Evolutionary conservation across 2,888 invertebrate species (phyloP).

Genomic region (Pollenia griseotomentosa): DNA sequence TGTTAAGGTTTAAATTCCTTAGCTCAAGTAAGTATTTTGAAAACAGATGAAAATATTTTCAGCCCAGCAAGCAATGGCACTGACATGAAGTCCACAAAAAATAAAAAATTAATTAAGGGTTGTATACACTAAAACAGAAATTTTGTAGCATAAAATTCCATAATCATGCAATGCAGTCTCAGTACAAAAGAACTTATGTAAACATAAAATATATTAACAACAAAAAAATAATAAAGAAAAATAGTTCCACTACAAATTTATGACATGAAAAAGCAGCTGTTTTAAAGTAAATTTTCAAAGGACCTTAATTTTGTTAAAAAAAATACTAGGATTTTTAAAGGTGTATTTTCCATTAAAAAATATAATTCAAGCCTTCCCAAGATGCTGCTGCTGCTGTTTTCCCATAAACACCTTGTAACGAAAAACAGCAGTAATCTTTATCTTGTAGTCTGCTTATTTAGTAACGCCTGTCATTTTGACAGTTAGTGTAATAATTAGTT

Average conservation of each 20-base stretch:
- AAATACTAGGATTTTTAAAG: slow-evolving; percentile 16
- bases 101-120: slow-evolving; percentile 21
- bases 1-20: slow-evolving; percentile 14
- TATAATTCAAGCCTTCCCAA: neutral
- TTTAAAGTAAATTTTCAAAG: slow-evolving; percentile 18
- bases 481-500: slow-evolving; percentile 46
- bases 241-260: slow-evolving; percentile 44
- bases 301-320: neutral
- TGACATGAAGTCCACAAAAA: neutral
- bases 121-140: neutral
- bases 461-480: slow-evolving; percentile 34
- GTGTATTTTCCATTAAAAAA: slow-evolving; percentile 1
- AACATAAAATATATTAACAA: neutral
- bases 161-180: slow-evolving; percentile 21
- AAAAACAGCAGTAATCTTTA: neutral
- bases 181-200: slow-evolving; percentile 1
- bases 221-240: slow-evolving; percentile 14
- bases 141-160: neutral
- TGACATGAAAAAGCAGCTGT: slow-evolving; percentile 44
- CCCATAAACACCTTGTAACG: neutral
- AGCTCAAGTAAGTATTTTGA: neutral
- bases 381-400: neutral
- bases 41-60: slow-evolving; percentile 49
- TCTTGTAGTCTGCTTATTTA: slow-evolving; percentile 26
- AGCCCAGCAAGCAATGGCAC: slow-evolving; percentile 27